A percentile compares a stretch with the other conserved stretches of the same genome.
phyloP scores from a whole-genome alignment of 2,113 vertebrate genomes.

The Cyphomyrus plagiostoma region DNA sequence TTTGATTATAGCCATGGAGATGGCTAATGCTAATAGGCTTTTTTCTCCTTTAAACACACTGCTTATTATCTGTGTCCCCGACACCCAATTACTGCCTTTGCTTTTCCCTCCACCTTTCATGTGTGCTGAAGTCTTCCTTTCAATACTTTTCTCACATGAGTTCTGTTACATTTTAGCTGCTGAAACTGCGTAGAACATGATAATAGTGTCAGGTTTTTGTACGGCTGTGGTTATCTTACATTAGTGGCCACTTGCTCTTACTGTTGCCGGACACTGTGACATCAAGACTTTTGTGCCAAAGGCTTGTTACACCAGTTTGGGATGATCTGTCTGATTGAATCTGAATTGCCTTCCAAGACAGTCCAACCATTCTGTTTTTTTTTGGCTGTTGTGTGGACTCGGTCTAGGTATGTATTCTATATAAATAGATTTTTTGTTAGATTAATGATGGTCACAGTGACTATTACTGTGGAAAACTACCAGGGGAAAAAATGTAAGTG shows the following conservation, averaged over 20 bases:
- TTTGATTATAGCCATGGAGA: neutral
- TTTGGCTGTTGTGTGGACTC: neutral
- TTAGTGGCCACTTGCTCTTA: neutral
- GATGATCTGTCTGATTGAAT: constrained; percentile 22
- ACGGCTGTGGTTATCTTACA: neutral
- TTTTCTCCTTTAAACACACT: neutral
- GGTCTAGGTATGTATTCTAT: neutral
- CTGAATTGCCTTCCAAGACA: constrained; percentile 17
- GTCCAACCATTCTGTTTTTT: neutral
- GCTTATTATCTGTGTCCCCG: neutral
- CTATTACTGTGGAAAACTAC: neutral
- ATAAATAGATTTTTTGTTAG: neutral
- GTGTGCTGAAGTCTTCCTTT: neutral
- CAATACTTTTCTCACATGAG: neutral
- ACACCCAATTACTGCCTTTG: neutral
- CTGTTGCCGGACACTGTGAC: neutral
- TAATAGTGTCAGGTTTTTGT: neutral
- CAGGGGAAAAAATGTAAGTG: neutral
- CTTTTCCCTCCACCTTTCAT: neutral
- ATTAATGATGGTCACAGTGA: neutral
- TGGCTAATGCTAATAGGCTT: neutral
- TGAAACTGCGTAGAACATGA: neutral
- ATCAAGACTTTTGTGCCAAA: neutral
- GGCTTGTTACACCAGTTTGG: constrained; percentile 22
- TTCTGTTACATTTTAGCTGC: neutral